Percentiles rank a stretch among this genome's conserved stretches.
These are phyloP conservation scores for Chelon labrosus DNA, from an alignment of 2,797 vertebrate genomes.

Conservation along the genomic window DNA sequence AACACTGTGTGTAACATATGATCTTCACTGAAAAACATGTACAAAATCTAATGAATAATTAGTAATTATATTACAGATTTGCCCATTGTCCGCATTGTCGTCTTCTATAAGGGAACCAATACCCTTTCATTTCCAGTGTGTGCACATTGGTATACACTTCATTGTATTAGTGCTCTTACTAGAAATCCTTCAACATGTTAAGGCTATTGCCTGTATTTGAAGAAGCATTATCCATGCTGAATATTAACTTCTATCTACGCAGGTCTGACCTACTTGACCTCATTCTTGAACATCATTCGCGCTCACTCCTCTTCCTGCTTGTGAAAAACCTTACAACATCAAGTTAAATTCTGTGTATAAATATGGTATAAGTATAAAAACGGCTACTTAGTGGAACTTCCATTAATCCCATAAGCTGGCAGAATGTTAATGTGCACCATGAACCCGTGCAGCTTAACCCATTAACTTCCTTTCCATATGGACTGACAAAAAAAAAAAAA, in stretches of 20 bases:
- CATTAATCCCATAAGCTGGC: slow-evolving; percentile 37
- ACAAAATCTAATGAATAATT: slow-evolving; percentile 34
- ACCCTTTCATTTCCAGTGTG: slow-evolving; percentile 49
- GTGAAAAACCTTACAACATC: slow-evolving; percentile 27
- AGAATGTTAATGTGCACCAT: slow-evolving; percentile 42
- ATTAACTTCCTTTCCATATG: slow-evolving; percentile 44
- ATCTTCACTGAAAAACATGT: slow-evolving; percentile 39
- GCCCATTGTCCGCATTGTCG: slow-evolving; percentile 64
- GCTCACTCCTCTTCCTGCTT: slow-evolving; percentile 17
- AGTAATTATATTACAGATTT: slow-evolving; percentile 59
- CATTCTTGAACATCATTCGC: slow-evolving; percentile 43
- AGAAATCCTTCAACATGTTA: slow-evolving; percentile 28
- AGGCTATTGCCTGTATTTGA: slow-evolving; percentile 7
- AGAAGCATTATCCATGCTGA: slow-evolving; percentile 36
- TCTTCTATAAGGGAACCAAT: slow-evolving; percentile 61
- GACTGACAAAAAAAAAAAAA: not conserved
- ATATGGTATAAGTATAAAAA: slow-evolving; percentile 25
- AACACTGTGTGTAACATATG: slow-evolving; percentile 26
- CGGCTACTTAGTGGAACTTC: slow-evolving; percentile 31
- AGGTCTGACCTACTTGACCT: slow-evolving; percentile 53
- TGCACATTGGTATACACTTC: slow-evolving; percentile 20
- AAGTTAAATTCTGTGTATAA: slow-evolving; percentile 19
- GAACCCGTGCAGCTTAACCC: slow-evolving; percentile 40
- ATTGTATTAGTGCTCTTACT: slow-evolving; percentile 25
- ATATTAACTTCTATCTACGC: slow-evolving; percentile 52